These are phyloP conservation scores for Ornithoptera priamus DNA, from an alignment of 2,888 invertebrate genomes.

Conservation along the genomic window DNA sequence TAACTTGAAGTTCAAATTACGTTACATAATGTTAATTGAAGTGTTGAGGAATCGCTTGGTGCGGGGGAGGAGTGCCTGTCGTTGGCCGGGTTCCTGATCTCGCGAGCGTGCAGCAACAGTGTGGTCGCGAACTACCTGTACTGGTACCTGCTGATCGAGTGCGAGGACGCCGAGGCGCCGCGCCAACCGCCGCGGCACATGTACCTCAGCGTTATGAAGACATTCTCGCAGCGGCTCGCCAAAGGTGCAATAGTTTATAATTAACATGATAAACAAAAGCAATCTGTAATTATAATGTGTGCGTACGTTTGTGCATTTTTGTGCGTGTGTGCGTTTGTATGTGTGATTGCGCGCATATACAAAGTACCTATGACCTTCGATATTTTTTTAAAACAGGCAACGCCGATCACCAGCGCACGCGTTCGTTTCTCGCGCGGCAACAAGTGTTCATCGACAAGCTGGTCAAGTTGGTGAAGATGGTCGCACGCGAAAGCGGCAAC, in stretches of 20 bases:
- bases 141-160: slow-evolving; percentile 97
- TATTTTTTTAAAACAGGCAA: slow-evolving; percentile 63
- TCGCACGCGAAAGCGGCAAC: slow-evolving; percentile 94
- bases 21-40: background rate
- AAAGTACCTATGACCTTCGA: too few relatives aligned
- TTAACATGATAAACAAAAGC: too few relatives aligned
- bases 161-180: slow-evolving; percentile 92
- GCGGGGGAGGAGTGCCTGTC: slow-evolving; percentile 75
- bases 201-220: slow-evolving; percentile 94
- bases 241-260: slow-evolving; percentile 66
- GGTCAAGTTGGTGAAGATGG: slow-evolving; percentile 91
- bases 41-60: slow-evolving; percentile 31
- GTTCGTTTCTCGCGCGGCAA: slow-evolving; percentile 89
- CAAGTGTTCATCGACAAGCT: slow-evolving; percentile 95
- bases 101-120: slow-evolving; percentile 92
- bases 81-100: slow-evolving; percentile 94
- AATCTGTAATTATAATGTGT: too few relatives aligned
- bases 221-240: slow-evolving; percentile 87
- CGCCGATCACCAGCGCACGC: slow-evolving; percentile 85
- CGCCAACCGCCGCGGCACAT: slow-evolving; percentile 85
- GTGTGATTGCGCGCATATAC: too few relatives aligned
- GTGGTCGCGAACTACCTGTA: slow-evolving; percentile 97
- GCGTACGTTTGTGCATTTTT: too few relatives aligned
- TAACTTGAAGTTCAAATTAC: too few relatives aligned
- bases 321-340: too few relatives aligned